A percentile compares a stretch with the other conserved stretches of the same genome.
phyloP scores from a whole-genome alignment of 2,113 vertebrate genomes.

The Clarias macrocephalus region DNA sequence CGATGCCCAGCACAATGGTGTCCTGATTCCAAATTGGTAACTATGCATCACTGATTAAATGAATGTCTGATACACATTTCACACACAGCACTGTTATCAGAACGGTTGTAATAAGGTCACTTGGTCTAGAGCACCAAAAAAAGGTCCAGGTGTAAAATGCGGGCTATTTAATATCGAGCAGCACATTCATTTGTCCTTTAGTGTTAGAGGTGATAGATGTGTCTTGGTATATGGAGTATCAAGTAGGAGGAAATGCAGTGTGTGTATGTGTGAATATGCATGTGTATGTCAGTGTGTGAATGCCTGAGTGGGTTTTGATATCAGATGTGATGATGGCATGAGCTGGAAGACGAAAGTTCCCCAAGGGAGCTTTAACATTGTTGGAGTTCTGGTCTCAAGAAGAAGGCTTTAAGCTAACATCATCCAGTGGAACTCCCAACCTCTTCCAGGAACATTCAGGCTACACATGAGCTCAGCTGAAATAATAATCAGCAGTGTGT shows the following conservation, averaged over 20 bases:
- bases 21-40: conserved; percentile 33
- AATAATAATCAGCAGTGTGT: conserved; percentile 35
- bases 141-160: conserved; percentile 25
- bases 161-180: neutral
- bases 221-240: conserved; percentile 11
- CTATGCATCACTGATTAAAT: conserved; percentile 46
- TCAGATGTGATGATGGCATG: conserved; percentile 24
- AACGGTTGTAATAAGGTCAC: conserved; percentile 46
- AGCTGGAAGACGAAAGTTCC: conserved; percentile 7
- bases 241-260: neutral
- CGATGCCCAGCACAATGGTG: conserved; percentile 36
- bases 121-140: neutral
- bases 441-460: conserved; percentile 31
- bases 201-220: conserved; percentile 19
- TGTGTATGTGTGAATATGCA: neutral
- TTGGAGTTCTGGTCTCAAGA: conserved; percentile 16
- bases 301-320: conserved; percentile 30
- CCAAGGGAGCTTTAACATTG: conserved; percentile 22
- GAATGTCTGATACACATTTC: conserved; percentile 33
- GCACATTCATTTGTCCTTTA: neutral
- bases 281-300: neutral
- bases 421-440: conserved; percentile 13
- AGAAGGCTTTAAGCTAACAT: conserved; percentile 29
- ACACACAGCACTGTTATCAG: conserved; percentile 33
- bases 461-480: conserved; percentile 39